Conservation (phyloP, 2,888 invertebrate species). For the Pocota personata region DNA sequence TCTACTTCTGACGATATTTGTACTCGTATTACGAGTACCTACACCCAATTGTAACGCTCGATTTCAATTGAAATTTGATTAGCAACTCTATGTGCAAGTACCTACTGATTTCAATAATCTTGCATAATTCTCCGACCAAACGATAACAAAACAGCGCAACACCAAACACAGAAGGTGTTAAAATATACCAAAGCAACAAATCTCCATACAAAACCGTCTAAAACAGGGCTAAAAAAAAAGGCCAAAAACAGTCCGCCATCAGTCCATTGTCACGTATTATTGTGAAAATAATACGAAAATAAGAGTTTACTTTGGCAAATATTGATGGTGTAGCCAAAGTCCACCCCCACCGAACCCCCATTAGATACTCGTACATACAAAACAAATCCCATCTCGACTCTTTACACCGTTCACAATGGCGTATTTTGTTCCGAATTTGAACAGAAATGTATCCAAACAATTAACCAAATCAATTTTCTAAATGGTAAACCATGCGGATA, state of each 20-base stretch:
- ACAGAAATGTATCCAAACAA: conserved; percentile 74
- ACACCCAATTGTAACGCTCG: background rate
- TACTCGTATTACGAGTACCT: too few relatives aligned
- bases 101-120: conserved; percentile 13
- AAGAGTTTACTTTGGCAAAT: conserved; percentile 51
- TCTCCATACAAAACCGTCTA: conserved; percentile 39
- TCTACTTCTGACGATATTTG: background rate
- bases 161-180: conserved; percentile 51
- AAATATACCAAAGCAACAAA: conserved; percentile 55
- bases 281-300: conserved; percentile 64
- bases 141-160: background rate
- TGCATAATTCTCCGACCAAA: background rate
- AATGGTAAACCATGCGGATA: conserved; percentile 77
- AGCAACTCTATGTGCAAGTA: background rate
- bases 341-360: background rate
- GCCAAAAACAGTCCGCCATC: conserved; percentile 27
- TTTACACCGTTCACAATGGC: conserved; percentile 64
- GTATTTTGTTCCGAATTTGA: conserved; percentile 60
- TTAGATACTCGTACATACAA: too few relatives aligned
- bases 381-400: background rate
- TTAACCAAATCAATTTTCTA: conserved; percentile 77
- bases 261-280: conserved; percentile 62
- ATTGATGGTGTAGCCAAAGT: conserved; percentile 7
- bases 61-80: conserved; percentile 13
- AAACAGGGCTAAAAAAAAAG: conserved; percentile 57